phyloP scores from a whole-genome alignment of 1,140 invertebrate species.

The Diorhabda elongata region DNA sequence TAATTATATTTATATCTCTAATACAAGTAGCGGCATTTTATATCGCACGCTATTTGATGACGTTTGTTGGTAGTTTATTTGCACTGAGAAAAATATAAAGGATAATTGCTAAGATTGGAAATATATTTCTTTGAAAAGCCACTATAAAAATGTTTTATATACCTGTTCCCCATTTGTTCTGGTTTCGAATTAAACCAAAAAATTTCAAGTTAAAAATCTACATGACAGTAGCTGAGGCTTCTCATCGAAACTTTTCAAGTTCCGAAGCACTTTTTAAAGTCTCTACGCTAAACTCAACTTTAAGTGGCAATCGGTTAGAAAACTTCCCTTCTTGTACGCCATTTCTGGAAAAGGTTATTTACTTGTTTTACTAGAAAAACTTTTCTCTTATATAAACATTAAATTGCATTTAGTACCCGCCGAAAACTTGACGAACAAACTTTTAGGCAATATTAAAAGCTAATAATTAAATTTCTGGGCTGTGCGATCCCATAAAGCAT shows the following conservation, averaged over 20 bases:
- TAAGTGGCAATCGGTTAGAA: slow-evolving; percentile 35
- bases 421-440: background rate
- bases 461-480: background rate
- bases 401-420: slow-evolving; percentile 17
- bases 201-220: slow-evolving; percentile 4
- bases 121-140: too few relatives aligned
- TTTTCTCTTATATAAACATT: slow-evolving; percentile 20
- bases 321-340: slow-evolving; percentile 21
- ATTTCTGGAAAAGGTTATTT: slow-evolving; percentile 24
- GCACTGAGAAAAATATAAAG: too few relatives aligned
- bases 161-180: too few relatives aligned
- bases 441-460: background rate
- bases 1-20: too few relatives aligned
- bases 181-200: background rate
- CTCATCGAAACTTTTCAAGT: slow-evolving; percentile 21
- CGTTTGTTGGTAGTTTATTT: too few relatives aligned
- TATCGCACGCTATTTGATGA: too few relatives aligned
- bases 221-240: background rate
- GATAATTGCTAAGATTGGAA: too few relatives aligned
- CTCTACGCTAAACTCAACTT: slow-evolving; percentile 38
- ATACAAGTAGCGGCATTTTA: too few relatives aligned
- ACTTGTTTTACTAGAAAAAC: slow-evolving; percentile 20
- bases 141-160: too few relatives aligned
- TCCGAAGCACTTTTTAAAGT: slow-evolving; percentile 16
- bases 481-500: too few relatives aligned